Conservation (phyloP, 2,797 vertebrate genomes). For the Hippocampus kuda region DNA sequence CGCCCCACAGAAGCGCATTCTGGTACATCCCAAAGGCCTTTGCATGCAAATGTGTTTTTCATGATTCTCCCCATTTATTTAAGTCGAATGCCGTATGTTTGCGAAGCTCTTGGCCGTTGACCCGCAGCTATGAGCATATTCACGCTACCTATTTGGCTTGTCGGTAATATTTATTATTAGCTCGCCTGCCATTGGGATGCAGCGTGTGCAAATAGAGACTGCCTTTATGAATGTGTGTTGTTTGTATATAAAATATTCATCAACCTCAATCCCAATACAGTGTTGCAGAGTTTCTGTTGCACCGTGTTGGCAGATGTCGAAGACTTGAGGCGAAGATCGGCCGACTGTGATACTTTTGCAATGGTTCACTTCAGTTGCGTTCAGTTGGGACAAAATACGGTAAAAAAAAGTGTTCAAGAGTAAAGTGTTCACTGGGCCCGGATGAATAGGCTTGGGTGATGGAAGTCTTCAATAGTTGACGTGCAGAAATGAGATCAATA, state of each 20-base stretch:
- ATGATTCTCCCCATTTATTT: background rate
- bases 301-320: no score
- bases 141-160: background rate
- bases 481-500: no score
- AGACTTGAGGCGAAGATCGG: no score
- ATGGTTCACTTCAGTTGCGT: no score
- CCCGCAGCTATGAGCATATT: background rate
- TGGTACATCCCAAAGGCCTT: background rate
- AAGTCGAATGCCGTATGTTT: background rate
- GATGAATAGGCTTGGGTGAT: no score
- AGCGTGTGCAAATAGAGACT: background rate
- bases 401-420: no score
- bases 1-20: background rate
- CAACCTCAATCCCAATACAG: background rate
- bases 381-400: no score
- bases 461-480: no score
- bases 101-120: background rate
- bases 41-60: background rate
- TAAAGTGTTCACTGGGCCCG: no score
- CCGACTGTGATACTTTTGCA: no score
- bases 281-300: no score
- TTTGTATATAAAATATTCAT: background rate
- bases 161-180: background rate
- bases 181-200: background rate
- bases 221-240: background rate